Base-by-base conservation (phyloP, 2,888 invertebrate species). In the Sinodicranocentrus sp. region DNA sequence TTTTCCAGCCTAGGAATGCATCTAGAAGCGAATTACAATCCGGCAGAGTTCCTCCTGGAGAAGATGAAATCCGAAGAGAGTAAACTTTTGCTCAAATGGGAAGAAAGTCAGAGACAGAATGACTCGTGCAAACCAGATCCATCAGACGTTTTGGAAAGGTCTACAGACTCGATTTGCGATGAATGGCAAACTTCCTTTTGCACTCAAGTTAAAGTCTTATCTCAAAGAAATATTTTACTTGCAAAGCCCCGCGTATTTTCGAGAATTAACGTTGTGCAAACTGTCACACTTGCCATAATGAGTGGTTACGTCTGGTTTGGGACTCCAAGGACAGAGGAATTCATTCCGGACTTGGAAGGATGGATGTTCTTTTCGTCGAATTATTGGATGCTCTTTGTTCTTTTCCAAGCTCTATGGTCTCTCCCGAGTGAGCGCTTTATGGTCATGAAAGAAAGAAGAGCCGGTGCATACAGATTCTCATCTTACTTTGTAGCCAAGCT, bases 311-410 rank as follows among this genome's bases (percentile, higher is more conserved):
- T 95, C 63, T 95, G 95, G 95, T 95, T 94, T 89, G 94, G 95
- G 89, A 91, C 95, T 88, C 94, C 94, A 10, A 91, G 95, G 78
- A 93, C 92, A 26, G 95, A 95, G 90, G 93, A 94, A 85, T 93
- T 94, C 15, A 91, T 95, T 65, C 93, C 94, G 88, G 95, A 95
- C 90, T 93, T 95, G 84, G 94, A 95, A 90, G 95, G 95, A 59
- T 94, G 95, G 95, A 94, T 95, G 94, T 95, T 95, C 90, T 95
- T 95, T 91, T 94, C 94, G 82, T 94, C 94, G 70, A 94, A 94
- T 17, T 95, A 95, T 90, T 95, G 95, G 95, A 95, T 95, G 94
- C 92, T 95, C 80, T 94, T 94, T 90, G 94, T 95, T 19, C 92
- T 95, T 88, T 95, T 95, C 89, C 94, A 94, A 87, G 94, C 95